A percentile compares a stretch with the other conserved stretches of the same genome.
phyloP scores from a whole-genome alignment of 2,888 invertebrate species.

The Drosophila nigritarsus region DNA sequence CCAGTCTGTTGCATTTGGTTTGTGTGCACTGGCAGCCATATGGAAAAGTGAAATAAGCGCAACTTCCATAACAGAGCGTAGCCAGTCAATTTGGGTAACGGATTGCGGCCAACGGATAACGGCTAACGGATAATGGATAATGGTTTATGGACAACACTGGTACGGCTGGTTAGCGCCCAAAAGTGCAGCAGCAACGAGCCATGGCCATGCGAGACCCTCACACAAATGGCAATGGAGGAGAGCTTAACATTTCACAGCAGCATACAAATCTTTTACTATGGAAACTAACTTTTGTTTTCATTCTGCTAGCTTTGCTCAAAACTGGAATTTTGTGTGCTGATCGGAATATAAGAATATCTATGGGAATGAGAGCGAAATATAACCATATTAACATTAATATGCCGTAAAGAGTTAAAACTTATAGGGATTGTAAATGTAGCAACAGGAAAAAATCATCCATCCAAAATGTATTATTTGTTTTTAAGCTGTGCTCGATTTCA shows the following conservation, averaged over 20 bases:
- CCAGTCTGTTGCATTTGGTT: background rate
- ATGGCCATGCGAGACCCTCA: background rate
- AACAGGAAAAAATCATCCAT: too few relatives aligned
- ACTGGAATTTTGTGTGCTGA: background rate
- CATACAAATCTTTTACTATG: background rate
- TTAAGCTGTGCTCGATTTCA: background rate
- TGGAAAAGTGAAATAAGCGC: slow-evolving; percentile 72
- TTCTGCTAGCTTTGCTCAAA: background rate
- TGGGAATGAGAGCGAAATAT: background rate
- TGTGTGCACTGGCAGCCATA: slow-evolving; percentile 55
- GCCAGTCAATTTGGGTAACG: slow-evolving; percentile 56
- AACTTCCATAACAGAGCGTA: slow-evolving; percentile 49
- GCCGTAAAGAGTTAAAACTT: background rate
- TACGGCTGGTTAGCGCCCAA: slow-evolving; percentile 4
- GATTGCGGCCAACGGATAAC: slow-evolving; percentile 22
- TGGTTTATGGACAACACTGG: slow-evolving; percentile 17
- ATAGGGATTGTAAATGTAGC: background rate
- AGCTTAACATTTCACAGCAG: background rate
- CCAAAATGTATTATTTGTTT: background rate
- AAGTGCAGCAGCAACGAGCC: slow-evolving; percentile 4
- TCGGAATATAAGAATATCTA: background rate
- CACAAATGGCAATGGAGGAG: background rate
- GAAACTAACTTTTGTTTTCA: background rate
- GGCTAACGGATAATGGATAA: slow-evolving; percentile 28
- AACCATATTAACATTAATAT: background rate